These are phyloP conservation scores for Tenthredo distinguenda DNA, from an alignment of 2,888 invertebrate genomes.

Conservation along the genomic window DNA sequence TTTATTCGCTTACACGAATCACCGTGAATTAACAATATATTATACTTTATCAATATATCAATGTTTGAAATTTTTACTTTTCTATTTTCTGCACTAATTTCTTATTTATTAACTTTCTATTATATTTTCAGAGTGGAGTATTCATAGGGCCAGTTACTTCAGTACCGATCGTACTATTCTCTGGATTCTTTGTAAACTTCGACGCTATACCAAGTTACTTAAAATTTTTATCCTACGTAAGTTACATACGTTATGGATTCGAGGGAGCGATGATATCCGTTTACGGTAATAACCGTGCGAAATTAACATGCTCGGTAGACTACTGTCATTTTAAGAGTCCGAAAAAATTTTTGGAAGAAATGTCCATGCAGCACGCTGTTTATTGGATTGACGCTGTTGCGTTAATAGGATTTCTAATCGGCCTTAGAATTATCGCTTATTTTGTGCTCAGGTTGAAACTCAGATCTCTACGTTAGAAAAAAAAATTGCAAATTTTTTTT, in stretches of 20 bases:
- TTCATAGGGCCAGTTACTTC: conserved; percentile 93
- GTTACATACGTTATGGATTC: conserved; percentile 95
- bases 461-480: conserved; percentile 77
- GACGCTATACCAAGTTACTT: conserved; percentile 94
- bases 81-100: conserved; percentile 74
- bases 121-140: conserved; percentile 81
- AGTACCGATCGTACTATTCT: conserved; percentile 95
- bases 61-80: background rate
- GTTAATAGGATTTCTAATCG: conserved; percentile 89
- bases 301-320: conserved; percentile 89
- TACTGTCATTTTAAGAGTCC: conserved; percentile 93
- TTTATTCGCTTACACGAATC: too few species aligned
- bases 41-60: too few species aligned
- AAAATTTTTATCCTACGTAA: conserved; percentile 93
- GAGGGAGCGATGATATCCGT: conserved; percentile 95
- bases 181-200: conserved; percentile 96
- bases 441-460: conserved; percentile 91
- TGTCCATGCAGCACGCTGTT: conserved; percentile 88
- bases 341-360: conserved; percentile 90
- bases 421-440: conserved; percentile 89
- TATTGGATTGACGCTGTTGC: conserved; percentile 93
- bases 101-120: conserved; percentile 80
- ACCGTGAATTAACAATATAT: too few species aligned
- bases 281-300: conserved; percentile 92
- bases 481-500: background rate